Base-by-base conservation (phyloP, 64 coral and sea anemone species). In the Dendrophyllia cribrosa region DNA sequence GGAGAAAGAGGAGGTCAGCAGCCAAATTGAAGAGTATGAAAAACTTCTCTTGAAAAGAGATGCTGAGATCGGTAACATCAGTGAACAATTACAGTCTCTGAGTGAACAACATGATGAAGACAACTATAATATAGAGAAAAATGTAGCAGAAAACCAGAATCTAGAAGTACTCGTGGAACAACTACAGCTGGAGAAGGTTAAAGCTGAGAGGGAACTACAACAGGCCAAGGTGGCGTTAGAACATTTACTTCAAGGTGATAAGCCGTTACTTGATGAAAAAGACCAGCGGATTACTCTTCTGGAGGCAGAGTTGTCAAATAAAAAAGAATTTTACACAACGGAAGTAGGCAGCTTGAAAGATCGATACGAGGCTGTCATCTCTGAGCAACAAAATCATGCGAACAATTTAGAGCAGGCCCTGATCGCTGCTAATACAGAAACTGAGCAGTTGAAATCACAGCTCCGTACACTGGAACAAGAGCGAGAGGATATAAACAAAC, bases 1-100 rank as follows among this genome's bases (percentile, higher is more conserved):
- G 14, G 95, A 96, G 24, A 81, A 87, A 15, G 91, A 92, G 25
- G 91, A 75, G 58, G 23, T 49, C 79, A 93, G 59, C 58, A 69
- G 66, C 52, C 56, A 82, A 24, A 72, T 79, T 49, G 84, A 76
- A 17, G 79, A 93, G 14, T 93, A 87, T 45, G 87, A 93, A 48
- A 83, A 87, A 49, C 76, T 86, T 34, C 72, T 93, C 2, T 49
- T 55, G 21, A 72, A 87, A 21, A 93, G 59, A 78, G 72, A 88
- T 7, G 17, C 68, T 45, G 86, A 55, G 1, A 75, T 74, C 10
- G 43, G 3, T 44, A 76, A 12, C 8, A 15, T 88, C 45, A 55
- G 16, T 43, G 70, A 43, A 20, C 68, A 59, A 9, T 20, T 72
- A 1, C 51, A 47, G 2, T 72, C 70, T 59, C 51, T 88, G 3